These are phyloP conservation scores for Lordiphosa fenestrarum DNA, from an alignment of 2,888 invertebrate species.

Conservation along the genomic window DNA sequence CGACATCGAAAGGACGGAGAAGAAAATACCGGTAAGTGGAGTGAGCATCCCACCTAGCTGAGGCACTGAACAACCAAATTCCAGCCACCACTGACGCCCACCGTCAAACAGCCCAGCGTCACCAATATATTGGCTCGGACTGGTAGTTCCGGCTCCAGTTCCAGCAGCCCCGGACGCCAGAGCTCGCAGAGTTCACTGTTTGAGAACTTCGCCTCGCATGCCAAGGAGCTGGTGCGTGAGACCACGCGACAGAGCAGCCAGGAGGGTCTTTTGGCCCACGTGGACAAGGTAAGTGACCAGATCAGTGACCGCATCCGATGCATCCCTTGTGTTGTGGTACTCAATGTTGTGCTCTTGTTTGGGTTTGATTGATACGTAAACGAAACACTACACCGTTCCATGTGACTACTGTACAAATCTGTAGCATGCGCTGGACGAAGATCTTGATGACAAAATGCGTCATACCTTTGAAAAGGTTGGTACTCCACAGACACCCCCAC, in stretches of 20 bases:
- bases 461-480: conserved; percentile 90
- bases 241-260: conserved; percentile 94
- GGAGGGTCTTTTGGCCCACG: conserved; percentile 92
- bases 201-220: conserved; percentile 93
- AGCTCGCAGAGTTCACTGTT: conserved; percentile 91
- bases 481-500: conserved; percentile 43
- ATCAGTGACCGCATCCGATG: background rate
- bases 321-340: conserved; percentile 50
- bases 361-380: background rate
- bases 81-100: conserved; percentile 63
- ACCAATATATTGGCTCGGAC: conserved; percentile 84
- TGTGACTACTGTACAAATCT: conserved; percentile 55
- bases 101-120: conserved; percentile 73
- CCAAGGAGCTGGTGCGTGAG: conserved; percentile 93
- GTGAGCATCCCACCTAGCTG: too few relatives aligned
- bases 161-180: conserved; percentile 83
- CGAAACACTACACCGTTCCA: conserved; percentile 29
- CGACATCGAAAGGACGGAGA: conserved; percentile 67
- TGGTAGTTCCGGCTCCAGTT: conserved; percentile 84
- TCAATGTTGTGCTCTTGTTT: conserved; percentile 47
- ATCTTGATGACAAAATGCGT: conserved; percentile 82
- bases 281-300: conserved; percentile 88
- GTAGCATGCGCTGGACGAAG: conserved; percentile 75
- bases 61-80: too few relatives aligned
- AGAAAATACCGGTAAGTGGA: conserved; percentile 72